phyloP scores from a whole-genome alignment of 2,113 vertebrate species.

The Calonectris borealis region DNA sequence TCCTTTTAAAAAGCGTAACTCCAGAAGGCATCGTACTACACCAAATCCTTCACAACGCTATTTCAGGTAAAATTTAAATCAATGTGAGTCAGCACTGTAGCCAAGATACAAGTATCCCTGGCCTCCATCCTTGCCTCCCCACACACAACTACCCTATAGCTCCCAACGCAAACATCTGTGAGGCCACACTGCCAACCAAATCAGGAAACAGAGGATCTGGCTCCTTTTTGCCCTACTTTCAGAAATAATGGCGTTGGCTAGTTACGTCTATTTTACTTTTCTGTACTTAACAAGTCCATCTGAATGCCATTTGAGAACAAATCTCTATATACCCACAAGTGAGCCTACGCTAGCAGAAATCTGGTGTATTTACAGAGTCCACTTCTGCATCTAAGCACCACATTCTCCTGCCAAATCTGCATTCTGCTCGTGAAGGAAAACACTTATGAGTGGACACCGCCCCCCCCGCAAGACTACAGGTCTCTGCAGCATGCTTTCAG shows the following conservation, averaged over 20 bases:
- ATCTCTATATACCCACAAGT: background rate
- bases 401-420: background rate
- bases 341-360: background rate
- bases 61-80: background rate
- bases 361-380: background rate
- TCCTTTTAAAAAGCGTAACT: background rate
- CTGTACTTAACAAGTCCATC: background rate
- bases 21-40: background rate
- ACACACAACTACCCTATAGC: background rate
- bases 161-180: background rate
- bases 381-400: background rate
- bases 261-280: background rate
- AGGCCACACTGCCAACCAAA: background rate
- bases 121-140: background rate
- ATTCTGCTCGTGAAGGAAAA: background rate
- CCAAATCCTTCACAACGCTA: background rate
- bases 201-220: background rate
- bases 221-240: background rate
- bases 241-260: background rate
- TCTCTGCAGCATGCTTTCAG: background rate
- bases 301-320: background rate
- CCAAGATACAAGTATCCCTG: background rate
- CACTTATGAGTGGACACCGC: background rate
- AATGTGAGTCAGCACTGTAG: rapidly evolving
- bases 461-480: background rate